Evolutionary conservation across 2,888 invertebrate genomes (phyloP), one percentile per base, ranked within the genome.

Genomic region (Cabera pusaria): DNA sequence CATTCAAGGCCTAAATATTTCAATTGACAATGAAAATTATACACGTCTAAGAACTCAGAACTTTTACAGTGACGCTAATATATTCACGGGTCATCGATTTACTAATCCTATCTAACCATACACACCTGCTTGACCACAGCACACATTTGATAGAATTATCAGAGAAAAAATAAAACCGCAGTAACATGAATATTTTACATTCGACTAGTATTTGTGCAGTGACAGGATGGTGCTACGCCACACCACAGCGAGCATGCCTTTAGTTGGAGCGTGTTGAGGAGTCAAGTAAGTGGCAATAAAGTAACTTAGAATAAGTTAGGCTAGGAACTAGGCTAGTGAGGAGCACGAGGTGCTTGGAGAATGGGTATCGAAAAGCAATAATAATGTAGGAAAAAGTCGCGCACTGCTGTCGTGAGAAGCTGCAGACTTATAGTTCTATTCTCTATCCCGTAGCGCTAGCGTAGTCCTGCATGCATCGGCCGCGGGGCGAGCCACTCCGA

Each of bases 331-430:
- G 79, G 65, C 52, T 65, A 77, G 65, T 25, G 56, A 60, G 75
- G 82, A 79, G 77, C 84, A 86, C 86, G 80, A 77, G 86, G 86
- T 86, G 86, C 71, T 84, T 76, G 76, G 76, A 73, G 81, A 77
- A 80, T 85, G 88, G 89, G 89, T 90, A 90, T 90, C 89, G 84
- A 88, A 81, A 90, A 89, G 89, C 89, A 90, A 89, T 89, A 90
- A 89, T 85, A 88, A 80, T 65, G 83, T 88, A 89, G 89, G 71
- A 69, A 59, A 44, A 72, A 77, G 83, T 83, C 79, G 77, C 82
- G 83, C 84, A 81, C 74, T 77, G 83, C 71, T 72, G 85, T 83
- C 79, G 56, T 52, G 41, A 63, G 77, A 74, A 74, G 68, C 82
- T 72, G 84, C 79, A 68, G 72, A 72, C 75, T 73, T 28, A 20